Evolutionary conservation across 2,888 invertebrate genomes (phyloP), one percentile per base, ranked within the genome.

Genomic region (Tenthredo scrophulariae): DNA sequence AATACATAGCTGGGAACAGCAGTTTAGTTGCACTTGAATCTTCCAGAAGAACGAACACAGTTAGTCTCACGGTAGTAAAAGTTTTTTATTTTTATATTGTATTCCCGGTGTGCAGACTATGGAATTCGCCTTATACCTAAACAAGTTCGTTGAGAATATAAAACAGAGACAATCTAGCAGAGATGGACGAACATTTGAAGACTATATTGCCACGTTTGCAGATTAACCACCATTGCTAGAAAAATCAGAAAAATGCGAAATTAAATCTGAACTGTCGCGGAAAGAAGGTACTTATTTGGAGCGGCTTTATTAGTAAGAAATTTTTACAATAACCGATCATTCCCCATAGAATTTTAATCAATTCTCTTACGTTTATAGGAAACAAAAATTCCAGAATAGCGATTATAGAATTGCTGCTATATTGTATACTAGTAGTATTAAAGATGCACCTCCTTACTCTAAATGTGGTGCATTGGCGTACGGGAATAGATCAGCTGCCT

Each of bases 401-500:
- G n/a, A 9, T n/a, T 72, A 72, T 13, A 15, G 22, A 37, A 0
- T 2, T 9, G 72, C 72, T 43, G 37, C 26, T 7, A n/a, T 40
- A 22, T 5, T 10, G 5, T 72, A 72, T 22, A 72, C 72, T 15
- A 2, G 5, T 13, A 40, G 72, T 40, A 4, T 72, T 10, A 22
- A 6, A 72, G 9, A 40, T 0, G 9, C 72, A 22, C 37, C 40
- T 22, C n/a, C n/a, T 22, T 40, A 37, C 2, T 72, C 72, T 22
- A 22, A 43, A 43, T n/a, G 15, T 15, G 40, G 22, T n/a, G 72
- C 72, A 37, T 22, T 72, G 22, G 37, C 40, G 1, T 72, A 72
- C n/a, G 72, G 43, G 1, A 37, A 72, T 26, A 15, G 85, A 22
- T 83, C 84, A 15, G 40, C 46, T 10, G 58, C 43, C 1, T 77